These are phyloP conservation scores for Conus betulinus DNA, from an alignment of 1,140 invertebrate species.

Conservation along the genomic window DNA sequence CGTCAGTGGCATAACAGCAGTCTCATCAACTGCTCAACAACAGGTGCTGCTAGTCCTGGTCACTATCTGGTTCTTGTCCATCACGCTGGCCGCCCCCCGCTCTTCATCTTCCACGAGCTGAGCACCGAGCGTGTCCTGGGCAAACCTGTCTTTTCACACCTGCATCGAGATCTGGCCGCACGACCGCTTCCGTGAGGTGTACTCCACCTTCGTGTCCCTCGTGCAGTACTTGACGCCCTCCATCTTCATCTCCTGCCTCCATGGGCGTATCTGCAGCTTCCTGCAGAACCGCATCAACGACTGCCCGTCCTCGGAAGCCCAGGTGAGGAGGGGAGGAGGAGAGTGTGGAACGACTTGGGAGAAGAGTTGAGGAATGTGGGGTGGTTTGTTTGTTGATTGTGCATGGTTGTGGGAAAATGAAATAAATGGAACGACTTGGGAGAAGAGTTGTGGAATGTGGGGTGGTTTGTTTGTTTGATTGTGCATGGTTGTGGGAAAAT, in stretches of 20 bases:
- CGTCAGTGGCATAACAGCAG: too few species aligned
- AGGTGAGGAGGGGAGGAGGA: slow-evolving; percentile 61
- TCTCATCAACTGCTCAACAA: too few species aligned
- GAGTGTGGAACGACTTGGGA: too few species aligned
- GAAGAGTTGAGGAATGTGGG: slow-evolving; percentile 63
- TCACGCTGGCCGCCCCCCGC: slow-evolving; percentile 69
- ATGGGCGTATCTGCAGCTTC: slow-evolving; percentile 69
- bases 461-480: background rate
- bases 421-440: too few species aligned
- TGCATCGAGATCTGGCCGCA: slow-evolving; percentile 59
- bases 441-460: background rate
- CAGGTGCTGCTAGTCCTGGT: slow-evolving; percentile 26
- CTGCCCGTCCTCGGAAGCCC: slow-evolving; percentile 34
- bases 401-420: background rate
- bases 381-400: slow-evolving; percentile 64
- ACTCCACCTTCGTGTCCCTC: slow-evolving; percentile 63
- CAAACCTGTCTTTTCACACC: slow-evolving; percentile 44
- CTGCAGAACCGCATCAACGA: slow-evolving; percentile 67
- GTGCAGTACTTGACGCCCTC: slow-evolving; percentile 71
- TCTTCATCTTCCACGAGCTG: slow-evolving; percentile 69
- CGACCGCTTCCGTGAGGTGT: slow-evolving; percentile 45
- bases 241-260: slow-evolving; percentile 67
- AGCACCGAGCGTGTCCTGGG: slow-evolving; percentile 58
- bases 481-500: slow-evolving; percentile 1
- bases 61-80: slow-evolving; percentile 66